Base-by-base conservation (phyloP, 1,140 invertebrate species). In the Varroa destructor region DNA sequence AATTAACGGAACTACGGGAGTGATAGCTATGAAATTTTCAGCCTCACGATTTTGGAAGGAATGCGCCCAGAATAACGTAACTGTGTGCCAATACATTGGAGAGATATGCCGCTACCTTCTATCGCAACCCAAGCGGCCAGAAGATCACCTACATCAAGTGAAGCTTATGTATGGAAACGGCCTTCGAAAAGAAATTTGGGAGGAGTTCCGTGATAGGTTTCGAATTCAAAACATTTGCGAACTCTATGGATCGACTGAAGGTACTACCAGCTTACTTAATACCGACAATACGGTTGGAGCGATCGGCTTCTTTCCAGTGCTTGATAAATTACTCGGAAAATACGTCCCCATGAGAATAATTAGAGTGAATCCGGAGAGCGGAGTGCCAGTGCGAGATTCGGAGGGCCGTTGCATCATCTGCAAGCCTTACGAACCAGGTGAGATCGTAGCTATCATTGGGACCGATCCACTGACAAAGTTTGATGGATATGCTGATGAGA, bases 201-300 rank as follows among this genome's bases (percentile, higher is more conserved):
- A 76, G 71, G 78, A 83, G 55, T 85, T 85, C 75, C 77, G 79
- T 56, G 77, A 81, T 25, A 74, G 83, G 14, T 85, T 85, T 78
- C 77, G 78, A 25, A 78, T 85, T 3, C 74, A 78, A 73, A 75
- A 76, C 43, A 82, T 85, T 73, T 81, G 80, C 56, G 84, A 85
- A 76, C 81, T 85, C 72, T 85, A 85, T 76, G 84, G 84, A 4
- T 83, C 84, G 4, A 85, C 84, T 2, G 84, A 85, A 75, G 83
- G 84, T 71, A 85, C 84, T 74, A 82, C 82, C 57, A 84, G 80
- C 67, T 4, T 73, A 6, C 51, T 93, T 3, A 67, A 67, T 37
- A n/a, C 37, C 36, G 36, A 67, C 46, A 67, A 67, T 40, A 12
- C 40, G 46, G 61, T 67, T 3, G 61, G 61, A 12, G 61, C 61